phyloP scores from a whole-genome alignment of 2,797 vertebrate species.

The Dryobates pubescens region DNA sequence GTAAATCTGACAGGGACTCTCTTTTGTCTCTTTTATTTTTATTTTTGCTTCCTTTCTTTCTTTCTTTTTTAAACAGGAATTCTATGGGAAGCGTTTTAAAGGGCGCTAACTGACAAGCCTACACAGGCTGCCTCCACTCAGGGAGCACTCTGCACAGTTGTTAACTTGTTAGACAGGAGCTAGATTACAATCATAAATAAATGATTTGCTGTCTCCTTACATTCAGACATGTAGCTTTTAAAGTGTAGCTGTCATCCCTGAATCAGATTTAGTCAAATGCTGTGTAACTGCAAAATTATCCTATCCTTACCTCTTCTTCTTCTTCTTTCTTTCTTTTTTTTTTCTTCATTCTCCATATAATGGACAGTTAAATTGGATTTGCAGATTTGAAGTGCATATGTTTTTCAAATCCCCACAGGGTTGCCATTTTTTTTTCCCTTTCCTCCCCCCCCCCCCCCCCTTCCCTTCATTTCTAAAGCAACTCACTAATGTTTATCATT shows the following conservation, averaged over 20 bases:
- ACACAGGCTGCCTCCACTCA: slow-evolving; percentile 65
- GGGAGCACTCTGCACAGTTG: slow-evolving; percentile 71
- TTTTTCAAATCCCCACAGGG: slow-evolving; percentile 81
- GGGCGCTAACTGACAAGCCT: slow-evolving; percentile 75
- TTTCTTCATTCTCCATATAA: slow-evolving; percentile 80
- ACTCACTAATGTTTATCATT: slow-evolving; percentile 80
- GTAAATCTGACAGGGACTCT: slow-evolving; percentile 71
- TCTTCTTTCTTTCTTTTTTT: too few relatives aligned
- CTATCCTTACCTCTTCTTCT: slow-evolving; percentile 76
- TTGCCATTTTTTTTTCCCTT: slow-evolving; percentile 74
- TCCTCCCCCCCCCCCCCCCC: too few relatives aligned
- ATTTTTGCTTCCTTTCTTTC: neutral
- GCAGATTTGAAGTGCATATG: slow-evolving; percentile 83
- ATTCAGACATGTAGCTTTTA: slow-evolving; percentile 83
- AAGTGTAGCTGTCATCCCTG: slow-evolving; percentile 83
- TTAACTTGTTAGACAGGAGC: slow-evolving; percentile 83
- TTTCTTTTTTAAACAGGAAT: slow-evolving; percentile 12
- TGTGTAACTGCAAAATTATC: slow-evolving; percentile 84
- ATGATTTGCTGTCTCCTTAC: slow-evolving; percentile 85
- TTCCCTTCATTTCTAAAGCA: slow-evolving; percentile 80
- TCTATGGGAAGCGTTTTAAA: slow-evolving; percentile 70
- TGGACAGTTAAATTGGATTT: slow-evolving; percentile 87
- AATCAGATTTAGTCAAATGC: slow-evolving; percentile 85
- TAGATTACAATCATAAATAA: slow-evolving; percentile 87
- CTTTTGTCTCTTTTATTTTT: slow-evolving; percentile 17